Evolutionary conservation across 2,797 vertebrate species (phyloP), one percentile per base, ranked within the genome.

Genomic region (Harpagifer antarcticus): DNA sequence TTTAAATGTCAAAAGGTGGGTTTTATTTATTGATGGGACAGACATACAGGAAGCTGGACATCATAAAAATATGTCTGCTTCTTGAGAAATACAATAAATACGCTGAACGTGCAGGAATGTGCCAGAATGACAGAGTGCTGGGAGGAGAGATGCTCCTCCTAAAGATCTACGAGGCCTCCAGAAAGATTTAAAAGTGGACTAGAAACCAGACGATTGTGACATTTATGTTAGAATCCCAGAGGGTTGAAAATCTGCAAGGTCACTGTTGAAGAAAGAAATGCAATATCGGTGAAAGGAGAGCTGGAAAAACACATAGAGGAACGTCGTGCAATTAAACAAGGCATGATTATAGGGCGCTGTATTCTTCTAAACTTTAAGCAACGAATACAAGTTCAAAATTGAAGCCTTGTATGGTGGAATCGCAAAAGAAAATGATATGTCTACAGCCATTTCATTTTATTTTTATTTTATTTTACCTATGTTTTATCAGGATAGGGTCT

Each of bases 71-170:
- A 55, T 10, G 23, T 53, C 48, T 68, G 63, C 58, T 65, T 82
- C 54, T 40, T 13, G 37, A 67, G 10, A 53, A 37, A 53, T 27
- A 17, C 54, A 70, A 60, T 17, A 5, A 68, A 43, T 31, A 50
- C 61, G 71, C 64, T 37, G 56, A 75, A 33, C 31, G 52, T 67
- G 47, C 72, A 78, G 78, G 81, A 87, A 84, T 85, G 15, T 17
- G 14, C 27, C 42, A 20, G 45, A 65, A 37, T 37, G 65, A 66
- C 11, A 3, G 47, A 37, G 64, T 1, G 6, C 14, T 13, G n/a
- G 54, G 13, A 67, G 72, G 45, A 74, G 44, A 3, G 33, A 73
- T 43, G n/a, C 13, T 72, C 48, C 13, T 3, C 16, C 45, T 3
- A 27, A 44, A 60, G 65, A 78, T 59, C 61, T 78, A 70, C 5